phyloP scores from a whole-genome alignment of 2,888 invertebrate species.

The Cordilura impudica region DNA sequence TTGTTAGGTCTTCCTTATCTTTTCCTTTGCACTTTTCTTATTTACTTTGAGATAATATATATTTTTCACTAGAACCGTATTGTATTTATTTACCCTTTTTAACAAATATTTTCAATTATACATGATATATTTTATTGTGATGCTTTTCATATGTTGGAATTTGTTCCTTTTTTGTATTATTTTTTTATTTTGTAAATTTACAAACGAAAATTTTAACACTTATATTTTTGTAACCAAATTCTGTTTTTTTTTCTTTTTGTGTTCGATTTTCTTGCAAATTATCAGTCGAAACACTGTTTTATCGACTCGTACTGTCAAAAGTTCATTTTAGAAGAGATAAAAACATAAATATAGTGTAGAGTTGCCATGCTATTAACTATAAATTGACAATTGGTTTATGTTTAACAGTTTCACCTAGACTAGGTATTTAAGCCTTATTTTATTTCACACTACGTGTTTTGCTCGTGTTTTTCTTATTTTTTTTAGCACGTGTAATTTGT shows the following conservation, averaged over 20 bases:
- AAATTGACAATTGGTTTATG: too few species aligned
- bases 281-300: slow-evolving; percentile 20
- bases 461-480: too few species aligned
- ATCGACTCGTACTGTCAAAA: slow-evolving; percentile 23
- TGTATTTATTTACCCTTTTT: slow-evolving; percentile 39
- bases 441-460: too few species aligned
- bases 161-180: slow-evolving; percentile 19
- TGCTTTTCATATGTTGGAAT: background rate
- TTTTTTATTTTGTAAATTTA: slow-evolving; percentile 31
- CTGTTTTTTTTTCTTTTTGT: slow-evolving; percentile 36
- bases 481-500: too few species aligned
- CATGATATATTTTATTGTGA: slow-evolving; percentile 17
- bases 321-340: background rate
- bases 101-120: slow-evolving; percentile 20
- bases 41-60: slow-evolving; percentile 44
- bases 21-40: slow-evolving; percentile 42
- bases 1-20: slow-evolving; percentile 38
- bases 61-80: background rate
- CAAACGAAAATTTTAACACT: slow-evolving; percentile 52
- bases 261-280: slow-evolving; percentile 41
- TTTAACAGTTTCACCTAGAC: too few species aligned
- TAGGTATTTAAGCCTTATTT: too few species aligned
- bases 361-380: slow-evolving; percentile 1
- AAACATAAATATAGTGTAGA: background rate
- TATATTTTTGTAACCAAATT: slow-evolving; percentile 44